Evolutionary conservation across 2,797 vertebrate genomes (phyloP), one percentile per base, ranked within the genome.

Genomic region (Sebastes elongatus): DNA sequence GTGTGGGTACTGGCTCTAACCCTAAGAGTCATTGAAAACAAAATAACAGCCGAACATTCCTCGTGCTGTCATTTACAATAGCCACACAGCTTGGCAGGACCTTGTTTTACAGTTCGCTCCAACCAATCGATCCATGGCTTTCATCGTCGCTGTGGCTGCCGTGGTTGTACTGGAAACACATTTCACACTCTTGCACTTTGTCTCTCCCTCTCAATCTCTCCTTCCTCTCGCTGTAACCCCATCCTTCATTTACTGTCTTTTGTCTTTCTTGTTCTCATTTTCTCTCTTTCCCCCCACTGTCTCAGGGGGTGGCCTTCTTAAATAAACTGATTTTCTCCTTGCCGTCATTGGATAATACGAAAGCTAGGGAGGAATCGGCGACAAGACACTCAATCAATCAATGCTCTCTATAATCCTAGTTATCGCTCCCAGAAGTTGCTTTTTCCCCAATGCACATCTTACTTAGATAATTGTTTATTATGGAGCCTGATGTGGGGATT

Each of bases 261-360:
- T 83, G 84, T 81, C 74, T 68, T 66, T 62, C 57, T 82, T 80
- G 59, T 83, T 74, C 72, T 85, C 52, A 71, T 85, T 76, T 78
- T 90, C 68, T 80, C 71, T 71, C 59, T 61, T 80, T 83, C 28
- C 52, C 52, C 46, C 78, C 55, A 2, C 38, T 68, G 74, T 91
- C 85, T 86, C 83, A 20, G 23, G 84, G 84, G 89, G 80, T 57
- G 67, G 74, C 70, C 72, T 80, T 89, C 86, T 89, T 85, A 90
- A 91, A 94, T 87, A 94, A 92, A 95, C 92, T 71, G 88, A 95
- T 95, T 95, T 93, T 93, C 74, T 76, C 88, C 83, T 92, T 73
- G 86, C 90, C 85, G 87, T 91, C 89, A 90, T 84, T 83, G 87
- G 89, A 87, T 88, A 90, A 93, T 78, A 80, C 4, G 60, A 89